Evolutionary conservation across 2,888 invertebrate genomes (phyloP).

Genomic region (Penaeus monodon): DNA sequence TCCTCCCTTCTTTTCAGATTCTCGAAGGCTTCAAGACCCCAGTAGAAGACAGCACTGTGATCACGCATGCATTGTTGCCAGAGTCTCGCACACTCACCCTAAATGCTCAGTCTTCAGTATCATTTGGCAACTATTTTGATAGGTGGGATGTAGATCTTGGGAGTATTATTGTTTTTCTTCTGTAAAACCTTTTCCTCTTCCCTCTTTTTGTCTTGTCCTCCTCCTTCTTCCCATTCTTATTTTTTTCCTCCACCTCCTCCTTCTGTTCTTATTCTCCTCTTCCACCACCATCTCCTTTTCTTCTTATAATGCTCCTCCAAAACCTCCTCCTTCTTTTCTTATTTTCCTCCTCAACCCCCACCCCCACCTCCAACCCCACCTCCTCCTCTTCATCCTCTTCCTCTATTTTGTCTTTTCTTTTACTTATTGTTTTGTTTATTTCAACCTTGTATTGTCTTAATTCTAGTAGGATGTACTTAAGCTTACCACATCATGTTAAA

Average conservation of each 20-base stretch:
- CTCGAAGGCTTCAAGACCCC: constrained; percentile 55
- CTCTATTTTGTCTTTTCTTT: too few relatives aligned
- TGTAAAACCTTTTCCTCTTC: background rate
- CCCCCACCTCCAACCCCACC: too few relatives aligned
- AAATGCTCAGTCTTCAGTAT: constrained; percentile 46
- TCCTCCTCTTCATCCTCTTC: too few relatives aligned
- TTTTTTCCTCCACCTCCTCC: background rate
- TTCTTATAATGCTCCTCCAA: too few relatives aligned
- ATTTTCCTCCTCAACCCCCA: too few relatives aligned
- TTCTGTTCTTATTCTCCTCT: background rate
- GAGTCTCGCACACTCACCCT: constrained; percentile 53
- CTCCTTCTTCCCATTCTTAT: background rate
- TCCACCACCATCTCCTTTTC: too few relatives aligned
- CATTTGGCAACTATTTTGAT: constrained; percentile 45
- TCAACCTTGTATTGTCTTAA: too few relatives aligned
- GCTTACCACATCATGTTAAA: too few relatives aligned
- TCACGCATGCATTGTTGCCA: constrained; percentile 48
- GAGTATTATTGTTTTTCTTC: background rate
- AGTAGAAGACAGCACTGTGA: constrained; percentile 52
- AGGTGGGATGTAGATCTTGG: constrained; percentile 25
- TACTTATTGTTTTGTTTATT: too few relatives aligned
- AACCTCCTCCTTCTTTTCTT: too few relatives aligned
- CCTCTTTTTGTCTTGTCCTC: background rate
- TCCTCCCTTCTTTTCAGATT: constrained; percentile 26
- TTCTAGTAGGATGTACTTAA: too few relatives aligned